These are phyloP conservation scores for Dendrolimus pini DNA, from an alignment of 2,888 invertebrate species.

Conservation along the genomic window DNA sequence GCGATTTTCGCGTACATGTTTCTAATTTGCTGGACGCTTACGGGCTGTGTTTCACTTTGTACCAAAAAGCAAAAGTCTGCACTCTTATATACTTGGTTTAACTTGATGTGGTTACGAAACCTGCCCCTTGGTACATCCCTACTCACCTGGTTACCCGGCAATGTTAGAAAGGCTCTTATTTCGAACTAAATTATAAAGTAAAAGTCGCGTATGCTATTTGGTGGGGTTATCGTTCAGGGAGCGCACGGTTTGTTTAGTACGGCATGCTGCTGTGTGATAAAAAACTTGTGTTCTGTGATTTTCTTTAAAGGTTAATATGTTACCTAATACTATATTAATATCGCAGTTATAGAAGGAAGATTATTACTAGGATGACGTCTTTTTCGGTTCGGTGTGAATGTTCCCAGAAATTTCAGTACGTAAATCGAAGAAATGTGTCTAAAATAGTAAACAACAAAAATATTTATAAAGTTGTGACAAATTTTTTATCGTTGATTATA, in stretches of 20 bases:
- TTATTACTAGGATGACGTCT: too few relatives aligned
- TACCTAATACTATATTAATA: too few relatives aligned
- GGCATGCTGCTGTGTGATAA: background rate
- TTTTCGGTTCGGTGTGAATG: too few relatives aligned
- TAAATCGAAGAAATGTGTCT: background rate
- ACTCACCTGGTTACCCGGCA: conserved; percentile 52
- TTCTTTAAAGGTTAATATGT: background rate
- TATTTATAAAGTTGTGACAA: too few relatives aligned
- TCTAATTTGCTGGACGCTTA: conserved; percentile 54
- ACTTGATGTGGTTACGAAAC: conserved; percentile 32
- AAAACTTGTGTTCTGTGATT: background rate
- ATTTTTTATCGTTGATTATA: too few relatives aligned
- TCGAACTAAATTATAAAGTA: conserved; percentile 15
- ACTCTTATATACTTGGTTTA: conserved; percentile 44
- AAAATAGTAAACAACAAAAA: too few relatives aligned
- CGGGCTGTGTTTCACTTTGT: conserved; percentile 42
- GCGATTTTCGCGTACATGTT: conserved; percentile 73
- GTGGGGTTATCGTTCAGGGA: conserved; percentile 29
- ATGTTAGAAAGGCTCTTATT: conserved; percentile 41
- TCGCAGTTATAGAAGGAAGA: too few relatives aligned
- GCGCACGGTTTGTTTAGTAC: background rate
- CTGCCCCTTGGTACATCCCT: conserved; percentile 69
- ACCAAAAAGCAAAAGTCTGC: conserved; percentile 19
- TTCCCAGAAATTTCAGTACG: background rate
- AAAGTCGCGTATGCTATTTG: conserved; percentile 33